A percentile compares a stretch with the other conserved stretches of the same genome.
These are phyloP conservation scores for Melospiza georgiana DNA, from an alignment of 2,113 vertebrate genomes.

Conservation along the genomic window DNA sequence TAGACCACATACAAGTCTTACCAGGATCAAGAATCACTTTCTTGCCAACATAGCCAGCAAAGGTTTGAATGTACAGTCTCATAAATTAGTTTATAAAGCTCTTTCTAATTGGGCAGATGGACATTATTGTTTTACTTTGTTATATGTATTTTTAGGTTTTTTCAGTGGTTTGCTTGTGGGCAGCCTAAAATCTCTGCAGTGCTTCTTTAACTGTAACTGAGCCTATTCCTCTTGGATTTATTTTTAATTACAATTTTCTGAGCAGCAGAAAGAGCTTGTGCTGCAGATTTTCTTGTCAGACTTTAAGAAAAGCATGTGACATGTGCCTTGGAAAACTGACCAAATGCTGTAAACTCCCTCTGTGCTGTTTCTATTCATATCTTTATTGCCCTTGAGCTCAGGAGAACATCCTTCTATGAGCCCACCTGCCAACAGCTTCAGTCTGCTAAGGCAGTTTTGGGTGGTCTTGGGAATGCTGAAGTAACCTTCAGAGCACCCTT, in stretches of 20 bases:
- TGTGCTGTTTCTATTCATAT: neutral
- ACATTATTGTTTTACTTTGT: neutral
- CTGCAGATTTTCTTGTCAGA: neutral
- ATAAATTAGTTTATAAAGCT: neutral
- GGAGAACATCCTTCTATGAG: neutral
- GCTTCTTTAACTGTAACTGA: neutral
- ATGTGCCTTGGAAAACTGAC: neutral
- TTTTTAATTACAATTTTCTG: neutral
- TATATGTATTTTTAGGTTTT: neutral
- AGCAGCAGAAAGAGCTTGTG: neutral
- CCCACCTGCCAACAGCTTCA: neutral
- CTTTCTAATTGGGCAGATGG: neutral
- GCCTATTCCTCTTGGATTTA: neutral
- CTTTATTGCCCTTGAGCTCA: neutral
- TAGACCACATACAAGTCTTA: conserved; percentile 7
- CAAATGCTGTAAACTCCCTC: neutral
- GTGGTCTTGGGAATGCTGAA: neutral
- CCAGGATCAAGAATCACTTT: neutral
- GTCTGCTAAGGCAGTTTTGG: neutral
- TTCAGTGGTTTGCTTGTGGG: neutral
- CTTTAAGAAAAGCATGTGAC: neutral
- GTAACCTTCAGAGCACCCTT: neutral
- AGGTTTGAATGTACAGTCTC: neutral
- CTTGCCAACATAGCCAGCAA: neutral
- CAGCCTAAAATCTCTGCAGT: neutral